A percentile compares a stretch with the other conserved stretches of the same genome.
phyloP scores from a whole-genome alignment of 2,113 vertebrate genomes.

The Bos taurus region ARS-UCD2.0 NC_037357.1:44270001-44270500 shows the following conservation, averaged over 20 bases:
- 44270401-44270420: not conserved
- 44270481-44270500: not conserved
- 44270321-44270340: not conserved
- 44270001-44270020: too few species aligned
- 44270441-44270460: not conserved
- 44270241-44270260: not conserved
- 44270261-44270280: not conserved
- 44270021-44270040: too few species aligned
- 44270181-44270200: too few species aligned
- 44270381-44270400: not conserved
- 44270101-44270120: too few species aligned
- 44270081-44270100: too few species aligned
- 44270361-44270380: not conserved
- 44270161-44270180: too few species aligned
- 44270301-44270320: not conserved
- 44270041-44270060: too few species aligned
- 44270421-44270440: not conserved
- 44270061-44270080: too few species aligned
- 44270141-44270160: too few species aligned
- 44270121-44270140: too few species aligned
- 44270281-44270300: not conserved
- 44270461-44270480: not conserved
- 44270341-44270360: not conserved
- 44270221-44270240: not conserved
- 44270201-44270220: not conserved